Evolutionary conservation across 2,797 vertebrate species (phyloP).

Genomic region (Squalus acanthias): DNA sequence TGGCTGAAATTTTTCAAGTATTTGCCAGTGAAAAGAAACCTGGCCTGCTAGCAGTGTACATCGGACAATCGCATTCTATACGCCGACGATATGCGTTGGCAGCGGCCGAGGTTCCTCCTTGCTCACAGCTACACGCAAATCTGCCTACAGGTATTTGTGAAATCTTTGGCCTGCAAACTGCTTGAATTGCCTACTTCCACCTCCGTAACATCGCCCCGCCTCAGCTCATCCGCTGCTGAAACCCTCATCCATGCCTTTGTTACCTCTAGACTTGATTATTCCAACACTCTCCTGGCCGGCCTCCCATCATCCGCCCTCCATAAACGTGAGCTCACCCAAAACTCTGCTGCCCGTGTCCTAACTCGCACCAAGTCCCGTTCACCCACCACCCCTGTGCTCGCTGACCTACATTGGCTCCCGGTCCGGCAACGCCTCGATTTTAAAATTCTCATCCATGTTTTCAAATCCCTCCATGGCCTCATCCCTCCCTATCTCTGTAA

Average conservation of each 20-base stretch:
- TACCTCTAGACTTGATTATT: neutral
- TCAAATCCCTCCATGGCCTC: too few relatives aligned
- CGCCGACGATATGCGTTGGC: too few relatives aligned
- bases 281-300: neutral
- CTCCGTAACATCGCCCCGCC: neutral
- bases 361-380: too few relatives aligned
- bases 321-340: too few relatives aligned
- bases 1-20: neutral
- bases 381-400: too few relatives aligned
- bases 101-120: neutral
- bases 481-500: too few relatives aligned
- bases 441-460: too few relatives aligned
- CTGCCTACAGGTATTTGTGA: neutral
- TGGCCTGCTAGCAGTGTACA: neutral
- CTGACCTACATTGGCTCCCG: too few relatives aligned
- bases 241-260: neutral
- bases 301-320: neutral
- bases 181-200: neutral
- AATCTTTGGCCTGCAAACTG: neutral
- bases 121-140: too few relatives aligned
- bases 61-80: neutral
- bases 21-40: neutral
- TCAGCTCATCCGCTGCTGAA: neutral
- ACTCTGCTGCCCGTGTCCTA: too few relatives aligned
- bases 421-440: too few relatives aligned